Base-by-base conservation (phyloP, 1,140 invertebrate species). In the Drosophila mojavensis region DNA sequence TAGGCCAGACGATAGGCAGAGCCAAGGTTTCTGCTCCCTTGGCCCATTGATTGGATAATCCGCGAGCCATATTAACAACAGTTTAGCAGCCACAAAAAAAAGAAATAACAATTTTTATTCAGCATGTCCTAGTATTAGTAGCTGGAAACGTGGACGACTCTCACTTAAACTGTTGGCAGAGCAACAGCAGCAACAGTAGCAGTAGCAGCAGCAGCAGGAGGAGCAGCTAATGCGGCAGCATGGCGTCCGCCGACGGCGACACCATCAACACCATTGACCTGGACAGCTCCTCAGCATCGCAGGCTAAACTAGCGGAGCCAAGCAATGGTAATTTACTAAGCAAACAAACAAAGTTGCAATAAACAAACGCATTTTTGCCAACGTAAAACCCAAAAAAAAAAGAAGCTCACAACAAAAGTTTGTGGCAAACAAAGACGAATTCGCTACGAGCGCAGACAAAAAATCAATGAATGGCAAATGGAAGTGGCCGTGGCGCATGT, bases 171-270 rank as follows among this genome's bases (percentile, higher is more conserved):
- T 47, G 43, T 62, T 64, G 26, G 50, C 36, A 68, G 67, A 47
- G 43, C 43, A 47, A 20, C 54, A 36, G 55, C 53, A 69, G 62
- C 56, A 67, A 33, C 33, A 39, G 47, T 47, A 58, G 24, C 67
- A 68, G 66, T 36, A 95, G n/a, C 56, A 59, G 24, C 41, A 33
- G 56, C 39, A 60, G 26, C 58, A 55, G 62, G 33, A 55, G 75
- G 39, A 48, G 63, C 58, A 72, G 70, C 59, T 70, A 60, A 62
- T 50, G 66, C 70, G 59, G 63, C 75, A 86, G 65, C 56, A 95
- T 95, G 95, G 95, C 95, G 94, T 95, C 95, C 91, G 94, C 94
- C 81, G 83, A 88, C 75, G 94, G 94, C 66, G 94, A 95, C 91
- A 94, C 93, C 88, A 94, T 94, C 81, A 94, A 95, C 92, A 94